Base-by-base conservation (phyloP, 2,113 vertebrate genomes). In the Prunella himalayana region DNA sequence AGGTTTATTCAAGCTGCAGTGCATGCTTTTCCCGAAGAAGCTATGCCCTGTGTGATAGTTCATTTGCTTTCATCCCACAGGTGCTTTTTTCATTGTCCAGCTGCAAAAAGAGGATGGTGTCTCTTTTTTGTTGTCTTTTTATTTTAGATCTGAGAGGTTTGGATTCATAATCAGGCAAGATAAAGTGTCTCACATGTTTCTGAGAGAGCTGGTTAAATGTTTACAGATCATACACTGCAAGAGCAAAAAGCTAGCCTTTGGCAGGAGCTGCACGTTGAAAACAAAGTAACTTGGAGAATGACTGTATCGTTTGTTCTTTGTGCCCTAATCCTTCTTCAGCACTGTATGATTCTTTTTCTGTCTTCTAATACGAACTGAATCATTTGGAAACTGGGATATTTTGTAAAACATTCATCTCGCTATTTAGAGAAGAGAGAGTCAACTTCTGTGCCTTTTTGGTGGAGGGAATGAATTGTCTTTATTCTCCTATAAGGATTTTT, bases 171-270 rank as follows among this genome's bases (percentile, higher is more conserved):
- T 85, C 45, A 30, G 89, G 59, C 54, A 81, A 80, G 50, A 71
- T 57, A 72, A 44, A 94, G 87, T 69, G 73, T 91, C 88, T 94
- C 86, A 16, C 77, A 42, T 92, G 65, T 82, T 92, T 95, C 92
- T 84, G 9, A 85, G 63, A 82, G 91, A 85, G 91, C 84, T 92
- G 86, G 75, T 85, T 70, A 82, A 92, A 96, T 97, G 82, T 87
- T 95, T 93, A 85, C 87, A 94, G 90, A 95, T 93, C 96, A 93
- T 81, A 70, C 78, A 56, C 63, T 88, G 78, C 0, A 0, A 77
- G 87, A 94, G 94, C 84, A 86, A 94, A 91, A 95, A 97, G 84
- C 94, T 90, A 45, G 76, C 56, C 80, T 75, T 94, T 96, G 94
- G 88, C 92, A 92, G 80, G 72, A 82, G 77, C 82, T 92, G 60